A percentile compares a stretch with the other conserved stretches of the same genome.
Conservation (phyloP, 2,888 invertebrate genomes). For the Vannuccia rotundouncinata region DNA sequence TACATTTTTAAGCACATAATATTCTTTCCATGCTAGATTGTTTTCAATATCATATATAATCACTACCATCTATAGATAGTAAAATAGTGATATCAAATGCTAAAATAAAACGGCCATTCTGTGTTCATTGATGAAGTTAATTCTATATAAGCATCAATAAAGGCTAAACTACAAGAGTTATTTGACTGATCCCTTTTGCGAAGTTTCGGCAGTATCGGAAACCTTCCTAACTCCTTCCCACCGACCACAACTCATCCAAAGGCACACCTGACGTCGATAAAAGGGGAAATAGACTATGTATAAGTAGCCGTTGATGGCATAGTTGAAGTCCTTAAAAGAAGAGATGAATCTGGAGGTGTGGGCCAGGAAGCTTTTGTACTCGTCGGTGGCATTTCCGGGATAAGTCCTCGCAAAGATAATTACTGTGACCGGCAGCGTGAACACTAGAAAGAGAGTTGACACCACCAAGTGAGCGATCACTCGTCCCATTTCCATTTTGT, state of each 20-base stretch:
- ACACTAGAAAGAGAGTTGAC: slow-evolving; percentile 2
- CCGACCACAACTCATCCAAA: not conserved
- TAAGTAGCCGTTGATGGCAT: slow-evolving; percentile 31
- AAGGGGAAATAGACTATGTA: slow-evolving; percentile 30
- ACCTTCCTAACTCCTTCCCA: not conserved
- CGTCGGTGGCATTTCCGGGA: not conserved
- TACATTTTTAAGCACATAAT: no score
- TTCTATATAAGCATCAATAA: no score
- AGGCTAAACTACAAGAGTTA: no score
- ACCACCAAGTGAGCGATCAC: slow-evolving; percentile 28
- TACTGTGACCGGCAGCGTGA: slow-evolving; percentile 22
- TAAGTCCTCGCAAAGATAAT: slow-evolving; percentile 12
- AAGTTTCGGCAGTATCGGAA: no score
- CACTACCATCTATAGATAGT: no score
- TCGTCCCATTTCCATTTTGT: slow-evolving; percentile 36
- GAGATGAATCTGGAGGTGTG: slow-evolving; percentile 35
- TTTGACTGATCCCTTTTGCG: not conserved
- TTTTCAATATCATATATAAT: no score
- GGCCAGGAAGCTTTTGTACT: slow-evolving; percentile 21
- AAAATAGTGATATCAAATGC: no score
- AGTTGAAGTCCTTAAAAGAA: slow-evolving; percentile 35
- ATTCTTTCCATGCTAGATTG: no score
- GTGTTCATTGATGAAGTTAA: no score
- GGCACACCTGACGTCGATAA: slow-evolving; percentile 15
- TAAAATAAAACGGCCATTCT: no score